phyloP scores from a whole-genome alignment of 2,797 vertebrate species.

The Sylvilagus floridanus region DNA sequence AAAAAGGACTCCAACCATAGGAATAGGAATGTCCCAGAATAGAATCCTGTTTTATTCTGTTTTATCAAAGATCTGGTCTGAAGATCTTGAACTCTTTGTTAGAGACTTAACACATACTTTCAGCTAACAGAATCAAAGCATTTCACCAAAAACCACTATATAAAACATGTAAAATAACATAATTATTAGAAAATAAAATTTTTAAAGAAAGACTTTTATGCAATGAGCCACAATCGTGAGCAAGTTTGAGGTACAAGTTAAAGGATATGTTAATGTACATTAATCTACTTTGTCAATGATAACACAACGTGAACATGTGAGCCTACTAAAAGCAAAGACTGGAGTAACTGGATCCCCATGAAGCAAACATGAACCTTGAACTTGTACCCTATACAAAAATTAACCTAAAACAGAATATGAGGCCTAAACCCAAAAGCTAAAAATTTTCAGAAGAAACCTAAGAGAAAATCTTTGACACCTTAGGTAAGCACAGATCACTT shows the following conservation, averaged over 20 bases:
- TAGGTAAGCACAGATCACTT: slow-evolving; percentile 31
- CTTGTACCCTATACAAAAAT: slow-evolving; percentile 23
- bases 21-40: not conserved
- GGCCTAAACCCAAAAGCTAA: slow-evolving; percentile 18
- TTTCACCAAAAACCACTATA: slow-evolving; percentile 50
- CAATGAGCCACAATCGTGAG: slow-evolving; percentile 24
- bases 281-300: slow-evolving; percentile 3
- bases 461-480: slow-evolving; percentile 45
- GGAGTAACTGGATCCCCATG: not conserved
- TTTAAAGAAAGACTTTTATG: slow-evolving; percentile 48
- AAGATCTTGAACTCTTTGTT: slow-evolving; percentile 9
- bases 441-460: slow-evolving; percentile 37
- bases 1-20: slow-evolving; percentile 17
- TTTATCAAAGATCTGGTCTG: not conserved
- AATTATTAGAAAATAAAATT: slow-evolving; percentile 8
- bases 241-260: slow-evolving; percentile 25
- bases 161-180: slow-evolving; percentile 50
- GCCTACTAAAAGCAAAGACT: not conserved
- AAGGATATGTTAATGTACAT: not conserved
- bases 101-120: slow-evolving; percentile 1
- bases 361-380: slow-evolving; percentile 7
- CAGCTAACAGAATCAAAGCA: not conserved
- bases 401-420: not conserved
- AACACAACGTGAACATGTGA: not conserved
- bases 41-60: not conserved